Evolutionary conservation across 2,888 invertebrate species (phyloP).

Genomic region (Adela reaumurella): DNA sequence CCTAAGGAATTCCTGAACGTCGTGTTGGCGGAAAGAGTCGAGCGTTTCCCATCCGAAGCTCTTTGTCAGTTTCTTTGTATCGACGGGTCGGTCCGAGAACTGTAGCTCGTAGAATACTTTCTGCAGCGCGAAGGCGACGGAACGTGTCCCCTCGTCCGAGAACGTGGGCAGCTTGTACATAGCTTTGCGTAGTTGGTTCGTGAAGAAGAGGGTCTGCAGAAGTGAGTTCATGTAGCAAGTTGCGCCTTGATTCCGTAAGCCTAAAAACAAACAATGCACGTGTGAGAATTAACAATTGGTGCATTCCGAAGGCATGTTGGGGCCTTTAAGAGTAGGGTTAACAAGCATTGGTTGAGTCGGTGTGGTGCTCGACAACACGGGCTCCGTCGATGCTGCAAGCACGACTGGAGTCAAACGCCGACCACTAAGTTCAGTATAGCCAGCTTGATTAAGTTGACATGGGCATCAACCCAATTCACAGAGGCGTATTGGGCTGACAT

Average conservation of each 20-base stretch:
- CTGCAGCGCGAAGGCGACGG: constrained; percentile 91
- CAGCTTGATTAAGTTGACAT: too few species aligned
- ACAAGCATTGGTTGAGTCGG: too few species aligned
- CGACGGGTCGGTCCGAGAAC: constrained; percentile 95
- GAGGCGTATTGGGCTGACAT: too few species aligned
- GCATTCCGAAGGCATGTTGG: too few species aligned
- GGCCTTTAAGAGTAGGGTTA: too few species aligned
- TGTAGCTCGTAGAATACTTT: constrained; percentile 97
- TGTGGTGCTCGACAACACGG: too few species aligned
- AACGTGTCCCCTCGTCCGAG: constrained; percentile 84
- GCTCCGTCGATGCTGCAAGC: too few species aligned
- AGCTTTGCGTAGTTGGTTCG: constrained; percentile 84
- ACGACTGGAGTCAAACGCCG: too few species aligned
- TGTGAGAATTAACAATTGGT: too few species aligned
- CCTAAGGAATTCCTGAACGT: constrained; percentile 83
- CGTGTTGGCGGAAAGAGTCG: constrained; percentile 99
- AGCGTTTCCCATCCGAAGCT: constrained; percentile 99
- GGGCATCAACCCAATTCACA: too few species aligned
- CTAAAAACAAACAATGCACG: constrained; percentile 49
- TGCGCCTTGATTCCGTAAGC: constrained; percentile 98
- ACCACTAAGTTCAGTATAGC: too few species aligned
- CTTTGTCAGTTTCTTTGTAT: constrained; percentile 97
- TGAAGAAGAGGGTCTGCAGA: constrained; percentile 96
- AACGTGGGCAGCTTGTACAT: constrained; percentile 99
- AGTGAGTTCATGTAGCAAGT: constrained; percentile 99